Percentiles rank a stretch among this genome's conserved stretches.
Evolutionary conservation across 2,888 invertebrate species (phyloP).

Genomic region (Laothoe populi): DNA sequence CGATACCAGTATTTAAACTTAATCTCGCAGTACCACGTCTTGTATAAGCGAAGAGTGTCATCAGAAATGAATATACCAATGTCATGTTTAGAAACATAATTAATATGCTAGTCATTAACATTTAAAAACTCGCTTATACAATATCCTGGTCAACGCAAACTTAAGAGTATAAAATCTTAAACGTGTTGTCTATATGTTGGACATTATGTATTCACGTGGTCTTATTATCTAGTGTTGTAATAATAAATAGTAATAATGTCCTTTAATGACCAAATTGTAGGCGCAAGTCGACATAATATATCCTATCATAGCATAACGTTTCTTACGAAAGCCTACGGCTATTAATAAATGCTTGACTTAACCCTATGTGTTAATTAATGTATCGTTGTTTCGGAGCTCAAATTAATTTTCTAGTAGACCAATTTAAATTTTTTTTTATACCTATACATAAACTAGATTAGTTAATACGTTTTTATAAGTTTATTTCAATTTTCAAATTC

Average conservation of each 20-base stretch:
- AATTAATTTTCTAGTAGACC: background rate
- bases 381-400: conserved; percentile 12
- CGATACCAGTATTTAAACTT: conserved; percentile 18
- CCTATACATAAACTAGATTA: too few species aligned
- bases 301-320: background rate
- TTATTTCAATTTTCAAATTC: too few species aligned
- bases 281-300: background rate
- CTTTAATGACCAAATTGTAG: conserved; percentile 24
- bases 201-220: conserved; percentile 25
- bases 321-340: background rate
- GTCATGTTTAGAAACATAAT: background rate
- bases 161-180: conserved; percentile 2
- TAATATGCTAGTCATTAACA: conserved; percentile 13
- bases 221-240: conserved; percentile 21
- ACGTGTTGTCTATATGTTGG: conserved; percentile 20
- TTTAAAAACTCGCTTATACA: conserved; percentile 22
- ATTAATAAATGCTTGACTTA: background rate
- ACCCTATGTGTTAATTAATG: too few species aligned
- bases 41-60: conserved; percentile 44
- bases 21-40: conserved; percentile 54
- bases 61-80: background rate
- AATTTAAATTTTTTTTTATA: background rate
- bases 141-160: conserved; percentile 1
- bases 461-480: too few species aligned
- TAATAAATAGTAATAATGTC: conserved; percentile 16